Percentiles rank a stretch among this genome's conserved stretches.
Evolutionary conservation across 2,113 vertebrate species (phyloP).

Genomic region (Callospermophilus lateralis): DNA sequence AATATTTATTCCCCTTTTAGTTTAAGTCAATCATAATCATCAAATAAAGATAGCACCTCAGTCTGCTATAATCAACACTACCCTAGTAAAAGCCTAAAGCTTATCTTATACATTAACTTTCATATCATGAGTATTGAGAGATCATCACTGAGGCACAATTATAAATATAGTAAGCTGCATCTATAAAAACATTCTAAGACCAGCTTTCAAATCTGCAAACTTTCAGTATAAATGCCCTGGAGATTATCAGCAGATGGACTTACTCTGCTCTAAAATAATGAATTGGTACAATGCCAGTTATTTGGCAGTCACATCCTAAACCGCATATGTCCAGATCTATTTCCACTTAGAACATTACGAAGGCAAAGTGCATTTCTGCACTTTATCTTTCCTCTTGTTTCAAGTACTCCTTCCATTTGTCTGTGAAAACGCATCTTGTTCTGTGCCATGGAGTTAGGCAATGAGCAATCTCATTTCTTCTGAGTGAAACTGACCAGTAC

Average conservation of each 20-base stretch:
- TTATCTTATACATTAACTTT: background rate
- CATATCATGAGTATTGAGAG: background rate
- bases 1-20: background rate
- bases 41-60: background rate
- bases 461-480: background rate
- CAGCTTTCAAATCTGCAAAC: background rate
- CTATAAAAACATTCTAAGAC: background rate
- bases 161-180: background rate
- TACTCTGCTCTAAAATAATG: background rate
- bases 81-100: background rate
- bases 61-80: background rate
- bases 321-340: background rate
- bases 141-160: background rate
- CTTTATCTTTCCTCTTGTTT: background rate
- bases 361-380: background rate
- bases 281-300: constrained; percentile 37
- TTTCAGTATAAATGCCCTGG: constrained; percentile 7
- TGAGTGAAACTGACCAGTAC: background rate
- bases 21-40: background rate
- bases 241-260: constrained; percentile 18
- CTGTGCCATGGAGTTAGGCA: background rate
- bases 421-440: background rate
- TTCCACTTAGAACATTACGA: constrained; percentile 9
- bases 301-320: constrained; percentile 26
- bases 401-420: background rate